A percentile compares a stretch with the other conserved stretches of the same genome.
Conservation (phyloP, 2,888 invertebrate species). For the Eilema griseolum region DNA sequence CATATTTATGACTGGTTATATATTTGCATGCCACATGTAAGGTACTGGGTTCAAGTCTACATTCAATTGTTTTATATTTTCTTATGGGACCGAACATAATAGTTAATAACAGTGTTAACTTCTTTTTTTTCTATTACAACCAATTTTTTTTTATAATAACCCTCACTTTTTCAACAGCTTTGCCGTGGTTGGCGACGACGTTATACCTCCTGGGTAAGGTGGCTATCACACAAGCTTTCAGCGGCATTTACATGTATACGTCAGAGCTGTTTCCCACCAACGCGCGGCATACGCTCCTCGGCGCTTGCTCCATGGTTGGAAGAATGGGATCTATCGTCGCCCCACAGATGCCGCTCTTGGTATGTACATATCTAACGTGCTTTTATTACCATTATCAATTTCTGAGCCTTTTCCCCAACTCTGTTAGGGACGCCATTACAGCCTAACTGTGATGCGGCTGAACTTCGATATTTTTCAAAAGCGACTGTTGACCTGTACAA, state of each 20-base stretch:
- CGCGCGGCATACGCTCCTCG: slow-evolving; percentile 89
- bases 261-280: slow-evolving; percentile 92
- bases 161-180: slow-evolving; percentile 49
- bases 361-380: slow-evolving; percentile 55
- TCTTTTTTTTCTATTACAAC: no score
- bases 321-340: slow-evolving; percentile 91
- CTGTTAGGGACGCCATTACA: no score
- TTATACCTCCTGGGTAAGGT: slow-evolving; percentile 89
- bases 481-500: no score
- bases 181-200: slow-evolving; percentile 73
- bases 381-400: background rate
- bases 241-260: slow-evolving; percentile 90
- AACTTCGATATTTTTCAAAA: no score
- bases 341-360: slow-evolving; percentile 90
- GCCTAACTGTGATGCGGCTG: no score
- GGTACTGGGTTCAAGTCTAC: no score
- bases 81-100: no score
- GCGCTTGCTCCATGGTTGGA: slow-evolving; percentile 91
- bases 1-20: no score
- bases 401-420: no score
- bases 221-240: slow-evolving; percentile 90
- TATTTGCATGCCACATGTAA: no score
- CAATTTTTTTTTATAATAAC: background rate
- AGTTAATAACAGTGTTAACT: no score
- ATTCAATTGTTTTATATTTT: no score